phyloP scores from a whole-genome alignment of 2,888 invertebrate species.

The Ischnura elegans region DNA sequence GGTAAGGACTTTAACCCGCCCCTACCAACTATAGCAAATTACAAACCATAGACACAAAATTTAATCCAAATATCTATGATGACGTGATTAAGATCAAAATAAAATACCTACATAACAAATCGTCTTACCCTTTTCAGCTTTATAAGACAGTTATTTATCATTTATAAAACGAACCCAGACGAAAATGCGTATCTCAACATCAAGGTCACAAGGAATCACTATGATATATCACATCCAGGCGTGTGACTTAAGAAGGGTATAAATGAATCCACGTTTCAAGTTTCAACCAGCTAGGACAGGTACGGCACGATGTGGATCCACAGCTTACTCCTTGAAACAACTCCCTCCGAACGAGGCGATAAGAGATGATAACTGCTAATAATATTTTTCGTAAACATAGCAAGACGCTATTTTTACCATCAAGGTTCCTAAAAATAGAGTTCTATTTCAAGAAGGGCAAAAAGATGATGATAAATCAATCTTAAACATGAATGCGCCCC shows the following conservation, averaged over 20 bases:
- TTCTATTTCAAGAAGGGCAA: not conserved
- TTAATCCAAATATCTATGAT: no score
- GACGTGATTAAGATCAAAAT: no score
- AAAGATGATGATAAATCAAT: not conserved
- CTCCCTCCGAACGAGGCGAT: not conserved
- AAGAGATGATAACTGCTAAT: not conserved
- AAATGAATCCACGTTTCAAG: not conserved
- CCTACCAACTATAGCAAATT: no score
- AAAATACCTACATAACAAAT: no score
- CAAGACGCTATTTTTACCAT: not conserved
- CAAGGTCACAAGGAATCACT: not conserved
- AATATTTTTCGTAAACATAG: not conserved
- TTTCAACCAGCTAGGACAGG: not conserved
- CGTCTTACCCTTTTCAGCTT: no score
- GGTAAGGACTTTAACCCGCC: no score
- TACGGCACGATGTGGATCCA: not conserved
- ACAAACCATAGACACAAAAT: no score
- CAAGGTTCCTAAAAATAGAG: not conserved
- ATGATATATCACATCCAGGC: not conserved
- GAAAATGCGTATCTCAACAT: no score
- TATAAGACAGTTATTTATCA: no score
- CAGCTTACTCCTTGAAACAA: not conserved
- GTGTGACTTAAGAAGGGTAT: not conserved
- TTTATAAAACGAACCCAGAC: no score
- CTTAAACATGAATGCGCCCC: no score